A percentile compares a stretch with the other conserved stretches of the same genome.
Conservation (phyloP, 2,113 vertebrate species). For the Copsychus sechellarum region DNA sequence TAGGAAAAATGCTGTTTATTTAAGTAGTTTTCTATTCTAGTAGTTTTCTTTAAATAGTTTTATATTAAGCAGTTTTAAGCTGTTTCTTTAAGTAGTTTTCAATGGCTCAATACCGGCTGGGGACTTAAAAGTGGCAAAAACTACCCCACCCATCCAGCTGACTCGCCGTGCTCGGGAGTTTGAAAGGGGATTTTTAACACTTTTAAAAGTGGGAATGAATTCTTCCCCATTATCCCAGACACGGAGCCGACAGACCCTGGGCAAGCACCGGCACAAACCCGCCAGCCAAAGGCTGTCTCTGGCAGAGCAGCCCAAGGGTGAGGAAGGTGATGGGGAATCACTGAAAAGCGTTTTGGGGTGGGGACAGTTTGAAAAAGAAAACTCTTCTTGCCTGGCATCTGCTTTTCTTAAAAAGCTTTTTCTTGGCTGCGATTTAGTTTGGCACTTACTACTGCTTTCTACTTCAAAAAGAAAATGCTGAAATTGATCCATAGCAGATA, state of each 20-base stretch:
- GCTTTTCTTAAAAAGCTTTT: not conserved
- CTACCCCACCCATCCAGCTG: not conserved
- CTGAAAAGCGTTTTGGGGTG: fast-evolving
- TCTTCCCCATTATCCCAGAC: not conserved
- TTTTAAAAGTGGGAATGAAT: not conserved
- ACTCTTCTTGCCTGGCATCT: not conserved
- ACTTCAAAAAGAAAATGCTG: not conserved
- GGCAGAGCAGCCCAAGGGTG: not conserved
- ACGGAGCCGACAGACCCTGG: not conserved
- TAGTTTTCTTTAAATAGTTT: no score
- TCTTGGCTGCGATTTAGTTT: not conserved
- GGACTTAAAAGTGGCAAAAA: not conserved
- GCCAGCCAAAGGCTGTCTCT: not conserved
- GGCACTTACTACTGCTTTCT: not conserved
- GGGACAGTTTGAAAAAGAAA: not conserved
- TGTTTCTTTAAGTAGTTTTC: not conserved
- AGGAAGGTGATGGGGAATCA: not conserved
- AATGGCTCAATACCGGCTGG: not conserved
- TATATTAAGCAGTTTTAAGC: no score
- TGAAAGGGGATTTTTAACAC: not conserved
- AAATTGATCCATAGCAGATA: not conserved
- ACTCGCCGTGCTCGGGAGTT: not conserved
- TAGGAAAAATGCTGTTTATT: not conserved
- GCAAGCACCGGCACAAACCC: not conserved
- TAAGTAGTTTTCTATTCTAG: not conserved